Conservation (phyloP, 2,888 invertebrate genomes). For the Dysmachus trigonus region DNA sequence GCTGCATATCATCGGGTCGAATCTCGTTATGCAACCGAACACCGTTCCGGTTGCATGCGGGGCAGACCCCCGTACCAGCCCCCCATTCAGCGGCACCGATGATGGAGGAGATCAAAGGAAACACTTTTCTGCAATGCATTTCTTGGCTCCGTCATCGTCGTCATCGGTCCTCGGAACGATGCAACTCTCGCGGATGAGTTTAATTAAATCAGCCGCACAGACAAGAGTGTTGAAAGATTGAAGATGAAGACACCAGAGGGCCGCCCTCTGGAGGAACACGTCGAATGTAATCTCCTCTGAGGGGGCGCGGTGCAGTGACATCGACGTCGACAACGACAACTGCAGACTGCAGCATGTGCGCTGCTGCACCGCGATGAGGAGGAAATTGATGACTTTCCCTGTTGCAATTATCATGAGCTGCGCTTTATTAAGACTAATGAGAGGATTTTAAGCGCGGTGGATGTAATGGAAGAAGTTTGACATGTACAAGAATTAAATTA, state of each 20-base stretch:
- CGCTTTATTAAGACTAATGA: slow-evolving; percentile 38
- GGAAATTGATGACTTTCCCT: slow-evolving; percentile 33
- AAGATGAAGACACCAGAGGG: slow-evolving; percentile 27
- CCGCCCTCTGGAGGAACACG: not conserved
- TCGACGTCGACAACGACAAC: not conserved
- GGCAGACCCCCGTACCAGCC: not conserved
- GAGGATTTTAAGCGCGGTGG: not conserved
- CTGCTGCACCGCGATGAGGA: not conserved
- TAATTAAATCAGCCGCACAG: slow-evolving; percentile 36
- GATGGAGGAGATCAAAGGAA: slow-evolving; percentile 26
- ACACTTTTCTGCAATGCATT: slow-evolving; percentile 6
- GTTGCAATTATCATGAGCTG: slow-evolving; percentile 35
- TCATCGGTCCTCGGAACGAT: not conserved
- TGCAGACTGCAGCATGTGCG: not conserved
- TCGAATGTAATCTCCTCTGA: not conserved
- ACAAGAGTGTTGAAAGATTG: slow-evolving; percentile 28
- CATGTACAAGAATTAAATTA: slow-evolving; percentile 28
- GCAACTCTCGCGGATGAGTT: slow-evolving; percentile 11
- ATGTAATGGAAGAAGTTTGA: slow-evolving; percentile 14
- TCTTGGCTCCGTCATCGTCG: not conserved
- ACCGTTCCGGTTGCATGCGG: not conserved
- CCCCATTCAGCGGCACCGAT: not conserved
- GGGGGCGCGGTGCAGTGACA: not conserved
- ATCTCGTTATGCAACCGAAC: slow-evolving; percentile 38
- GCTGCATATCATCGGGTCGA: slow-evolving; percentile 11